A percentile compares a stretch with the other conserved stretches of the same genome.
phyloP scores from a whole-genome alignment of 1,140 invertebrate species.

The Zaprionus inermis region DNA sequence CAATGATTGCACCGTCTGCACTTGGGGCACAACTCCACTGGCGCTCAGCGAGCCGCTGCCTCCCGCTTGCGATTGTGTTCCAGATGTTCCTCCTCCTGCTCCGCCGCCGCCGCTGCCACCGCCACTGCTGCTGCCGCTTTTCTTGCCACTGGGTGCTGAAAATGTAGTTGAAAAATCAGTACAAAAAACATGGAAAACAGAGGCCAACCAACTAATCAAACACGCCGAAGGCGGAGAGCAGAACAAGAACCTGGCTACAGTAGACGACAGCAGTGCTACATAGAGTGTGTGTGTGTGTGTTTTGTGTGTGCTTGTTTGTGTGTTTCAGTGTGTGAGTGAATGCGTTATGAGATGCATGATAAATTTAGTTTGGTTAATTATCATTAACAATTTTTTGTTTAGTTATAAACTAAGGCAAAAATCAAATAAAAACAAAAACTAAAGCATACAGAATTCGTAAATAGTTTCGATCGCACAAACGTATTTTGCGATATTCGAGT shows the following conservation, averaged over 20 bases:
- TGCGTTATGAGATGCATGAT: slow-evolving; percentile 1
- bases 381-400: slow-evolving; percentile 3
- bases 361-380: neutral
- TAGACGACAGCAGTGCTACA: slow-evolving; percentile 16
- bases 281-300: slow-evolving; percentile 5
- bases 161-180: slow-evolving; percentile 28
- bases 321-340: neutral
- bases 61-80: slow-evolving; percentile 39
- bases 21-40: slow-evolving; percentile 69
- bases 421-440: neutral
- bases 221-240: slow-evolving; percentile 19
- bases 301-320: slow-evolving; percentile 2
- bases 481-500: slow-evolving; percentile 4
- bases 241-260: slow-evolving; percentile 36
- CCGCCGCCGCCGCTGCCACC: slow-evolving; percentile 17
- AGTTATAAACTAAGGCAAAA: neutral
- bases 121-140: slow-evolving; percentile 17
- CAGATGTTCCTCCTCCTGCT: slow-evolving; percentile 48
- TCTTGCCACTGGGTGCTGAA: slow-evolving; percentile 73
- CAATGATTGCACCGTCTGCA: slow-evolving; percentile 79
- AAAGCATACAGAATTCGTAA: neutral
- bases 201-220: slow-evolving; percentile 9
- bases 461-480: slow-evolving; percentile 15
- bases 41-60: slow-evolving; percentile 56
- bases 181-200: slow-evolving; percentile 12